Conservation (phyloP, 2,888 invertebrate genomes). For the Notodonta ziczac region DNA sequence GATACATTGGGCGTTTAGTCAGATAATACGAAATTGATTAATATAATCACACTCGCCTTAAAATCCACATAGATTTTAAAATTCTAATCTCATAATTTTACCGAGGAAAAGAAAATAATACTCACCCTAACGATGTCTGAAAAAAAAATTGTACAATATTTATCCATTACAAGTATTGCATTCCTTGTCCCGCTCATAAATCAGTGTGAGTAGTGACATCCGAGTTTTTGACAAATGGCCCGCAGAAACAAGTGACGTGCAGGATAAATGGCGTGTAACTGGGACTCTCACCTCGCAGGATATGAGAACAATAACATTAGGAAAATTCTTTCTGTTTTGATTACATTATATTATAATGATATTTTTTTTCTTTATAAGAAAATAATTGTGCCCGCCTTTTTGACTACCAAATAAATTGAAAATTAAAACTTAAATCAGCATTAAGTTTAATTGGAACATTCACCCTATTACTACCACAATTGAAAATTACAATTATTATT, state of each 20-base stretch:
- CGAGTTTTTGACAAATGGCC: slow-evolving; percentile 81
- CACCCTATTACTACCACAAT: too few species aligned
- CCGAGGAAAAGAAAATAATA: slow-evolving; percentile 9
- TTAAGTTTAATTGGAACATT: too few species aligned
- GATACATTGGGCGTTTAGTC: too few species aligned
- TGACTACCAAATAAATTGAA: too few species aligned
- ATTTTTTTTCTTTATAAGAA: too few species aligned
- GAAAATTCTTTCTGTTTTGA: slow-evolving; percentile 6
- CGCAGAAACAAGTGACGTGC: slow-evolving; percentile 68
- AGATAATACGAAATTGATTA: too few species aligned
- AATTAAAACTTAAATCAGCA: too few species aligned
- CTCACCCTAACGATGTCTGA: slow-evolving; percentile 46
- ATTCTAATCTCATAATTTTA: too few species aligned
- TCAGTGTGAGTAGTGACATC: slow-evolving; percentile 75
- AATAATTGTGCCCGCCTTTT: too few species aligned
- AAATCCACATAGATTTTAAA: too few species aligned
- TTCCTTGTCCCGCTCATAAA: slow-evolving; percentile 65
- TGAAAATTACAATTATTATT: too few species aligned
- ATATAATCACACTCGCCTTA: too few species aligned
- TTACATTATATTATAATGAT: background rate
- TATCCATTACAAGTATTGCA: slow-evolving; percentile 82
- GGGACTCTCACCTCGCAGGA: slow-evolving; percentile 48
- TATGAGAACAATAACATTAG: slow-evolving; percentile 22
- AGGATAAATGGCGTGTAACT: slow-evolving; percentile 76
- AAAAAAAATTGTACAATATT: slow-evolving; percentile 76